A percentile compares a stretch with the other conserved stretches of the same genome.
Evolutionary conservation across 2,797 vertebrate species (phyloP).

Genomic region (Coranthus polyacanthus): DNA sequence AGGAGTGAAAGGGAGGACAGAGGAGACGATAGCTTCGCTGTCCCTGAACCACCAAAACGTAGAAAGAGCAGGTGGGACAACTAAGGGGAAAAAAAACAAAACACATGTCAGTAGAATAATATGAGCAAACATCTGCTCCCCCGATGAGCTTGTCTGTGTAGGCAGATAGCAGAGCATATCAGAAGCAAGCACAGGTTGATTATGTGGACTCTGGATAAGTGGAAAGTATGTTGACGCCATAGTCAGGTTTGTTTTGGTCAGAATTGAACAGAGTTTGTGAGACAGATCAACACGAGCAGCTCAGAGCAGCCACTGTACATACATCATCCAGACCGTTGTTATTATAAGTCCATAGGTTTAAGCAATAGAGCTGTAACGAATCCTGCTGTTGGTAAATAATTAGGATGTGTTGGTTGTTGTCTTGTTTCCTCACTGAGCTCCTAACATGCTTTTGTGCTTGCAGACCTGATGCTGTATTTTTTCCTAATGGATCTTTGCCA

Average conservation of each 20-base stretch:
- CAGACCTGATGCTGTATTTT: slow-evolving; percentile 48
- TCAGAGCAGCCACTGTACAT: slow-evolving; percentile 67
- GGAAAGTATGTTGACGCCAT: slow-evolving; percentile 11
- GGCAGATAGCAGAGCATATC: slow-evolving; percentile 60
- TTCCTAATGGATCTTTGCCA: slow-evolving; percentile 45
- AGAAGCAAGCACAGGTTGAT: slow-evolving; percentile 54
- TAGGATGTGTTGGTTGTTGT: slow-evolving; percentile 47
- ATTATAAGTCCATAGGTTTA: slow-evolving; percentile 46
- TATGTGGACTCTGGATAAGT: slow-evolving; percentile 28
- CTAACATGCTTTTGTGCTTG: slow-evolving; percentile 52
- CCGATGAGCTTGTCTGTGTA: slow-evolving; percentile 51
- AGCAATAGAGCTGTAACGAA: slow-evolving; percentile 59
- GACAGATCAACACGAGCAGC: slow-evolving; percentile 38
- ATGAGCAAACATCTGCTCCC: slow-evolving; percentile 54
- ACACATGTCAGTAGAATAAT: slow-evolving; percentile 28
- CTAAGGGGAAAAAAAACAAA: too few relatives aligned
- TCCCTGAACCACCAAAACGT: slow-evolving; percentile 95
- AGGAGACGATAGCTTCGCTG: slow-evolving; percentile 92
- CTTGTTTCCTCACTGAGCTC: slow-evolving; percentile 48
- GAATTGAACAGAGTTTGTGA: slow-evolving; percentile 31
- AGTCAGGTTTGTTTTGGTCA: slow-evolving; percentile 32
- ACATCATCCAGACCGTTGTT: slow-evolving; percentile 64
- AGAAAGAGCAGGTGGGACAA: slow-evolving; percentile 99
- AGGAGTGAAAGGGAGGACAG: slow-evolving; percentile 79
- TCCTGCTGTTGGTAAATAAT: slow-evolving; percentile 41